phyloP scores from a whole-genome alignment of 2,888 invertebrate species.

The Andrena bucephala region DNA sequence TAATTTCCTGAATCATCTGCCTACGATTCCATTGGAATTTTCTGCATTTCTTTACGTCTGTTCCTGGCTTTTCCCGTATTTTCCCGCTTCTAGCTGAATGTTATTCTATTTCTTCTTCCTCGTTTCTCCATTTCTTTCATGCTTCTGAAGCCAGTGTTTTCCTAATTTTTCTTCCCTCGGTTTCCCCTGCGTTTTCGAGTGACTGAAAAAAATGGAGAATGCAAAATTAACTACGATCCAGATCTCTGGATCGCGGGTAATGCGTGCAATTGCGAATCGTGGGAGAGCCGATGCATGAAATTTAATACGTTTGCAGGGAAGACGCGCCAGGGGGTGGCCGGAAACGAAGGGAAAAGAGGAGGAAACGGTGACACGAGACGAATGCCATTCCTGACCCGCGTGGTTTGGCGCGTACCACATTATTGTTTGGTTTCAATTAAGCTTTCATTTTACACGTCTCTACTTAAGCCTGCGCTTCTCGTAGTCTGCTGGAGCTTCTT shows the following conservation, averaged over 20 bases:
- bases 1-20: too few species aligned
- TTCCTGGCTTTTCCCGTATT: too few species aligned
- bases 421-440: constrained; percentile 84
- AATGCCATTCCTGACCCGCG: constrained; percentile 82
- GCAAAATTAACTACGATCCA: constrained; percentile 85
- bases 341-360: constrained; percentile 56
- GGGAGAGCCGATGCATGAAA: constrained; percentile 80
- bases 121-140: too few species aligned
- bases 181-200: too few species aligned
- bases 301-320: constrained; percentile 80
- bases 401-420: constrained; percentile 81
- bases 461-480: constrained; percentile 53
- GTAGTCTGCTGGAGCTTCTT: constrained; percentile 51
- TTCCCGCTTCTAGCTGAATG: too few species aligned
- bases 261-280: constrained; percentile 83
- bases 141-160: neutral
- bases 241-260: constrained; percentile 84
- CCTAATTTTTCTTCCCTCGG: neutral
- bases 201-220: constrained; percentile 71
- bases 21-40: too few species aligned
- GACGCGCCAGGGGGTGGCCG: constrained; percentile 54
- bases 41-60: too few species aligned
- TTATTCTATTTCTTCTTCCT: too few species aligned
- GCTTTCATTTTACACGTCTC: constrained; percentile 83
- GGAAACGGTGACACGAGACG: constrained; percentile 72